Evolutionary conservation across 2,113 vertebrate species (phyloP), one percentile per base, ranked within the genome.

Genomic region (Paracanthobrama guichenoti): DNA sequence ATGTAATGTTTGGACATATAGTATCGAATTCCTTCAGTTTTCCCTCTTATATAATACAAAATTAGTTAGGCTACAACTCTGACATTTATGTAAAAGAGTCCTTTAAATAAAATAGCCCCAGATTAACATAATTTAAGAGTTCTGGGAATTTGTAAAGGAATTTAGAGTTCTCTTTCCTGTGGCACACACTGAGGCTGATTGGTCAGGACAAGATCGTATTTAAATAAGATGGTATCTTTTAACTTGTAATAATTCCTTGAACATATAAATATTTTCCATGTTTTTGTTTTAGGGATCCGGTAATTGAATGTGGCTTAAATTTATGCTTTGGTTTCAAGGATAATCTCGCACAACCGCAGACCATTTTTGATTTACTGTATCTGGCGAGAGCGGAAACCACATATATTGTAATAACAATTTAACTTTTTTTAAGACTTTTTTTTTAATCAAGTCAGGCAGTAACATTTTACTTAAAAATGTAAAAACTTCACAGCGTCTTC

Each of bases 231-330:
- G 50, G 28, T 67, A 74, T 82, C 81, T 79, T 59, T 28, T 28
- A 79, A 31, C 28, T 73, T 85, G 18, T 57, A n/a, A 62, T 74
- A 31, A 85, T 53, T 85, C 79, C 72, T 83, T 14, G 79, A 77
- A 48, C 44, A 35, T 81, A 55, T 62, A 66, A 83, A 76, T 72
- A 22, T 79, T 42, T 80, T 85, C 76, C 84, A 73, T 72, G 53
- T 72, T 80, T 80, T 80, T 76, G 26, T 85, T 83, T 74, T 66
- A 72, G 14, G 69, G 71, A 77, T 72, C 55, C 42, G 31, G 31
- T 82, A 78, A 85, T 89, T 74, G 77, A 73, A 86, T 46, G 77
- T 86, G 81, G 28, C 76, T 80, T n/a, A 44, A 81, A 77, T 84
- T 16, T 78, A 77, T 85, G 72, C 14, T 42, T 39, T 9, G 67